A percentile compares a stretch with the other conserved stretches of the same genome.
Conservation (phyloP, 2,797 vertebrate genomes). For the Characodon lateralis region DNA sequence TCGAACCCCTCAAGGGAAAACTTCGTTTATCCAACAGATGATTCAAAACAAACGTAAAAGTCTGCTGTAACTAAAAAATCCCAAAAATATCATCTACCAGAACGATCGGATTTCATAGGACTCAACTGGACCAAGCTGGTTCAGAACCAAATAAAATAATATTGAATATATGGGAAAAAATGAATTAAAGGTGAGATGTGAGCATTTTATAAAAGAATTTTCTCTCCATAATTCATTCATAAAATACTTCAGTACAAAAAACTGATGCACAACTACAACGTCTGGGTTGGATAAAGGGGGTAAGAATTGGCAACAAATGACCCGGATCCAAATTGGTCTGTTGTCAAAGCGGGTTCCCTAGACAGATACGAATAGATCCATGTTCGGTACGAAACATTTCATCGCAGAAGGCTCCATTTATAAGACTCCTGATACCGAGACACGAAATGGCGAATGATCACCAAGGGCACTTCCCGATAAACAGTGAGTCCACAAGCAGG, state of each 20-base stretch:
- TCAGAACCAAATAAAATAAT: not conserved
- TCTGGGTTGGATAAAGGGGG: too few relatives aligned
- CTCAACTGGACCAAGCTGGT: not conserved
- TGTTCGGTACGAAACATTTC: too few relatives aligned
- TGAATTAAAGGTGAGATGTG: not conserved
- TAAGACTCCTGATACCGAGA: too few relatives aligned
- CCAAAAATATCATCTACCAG: not conserved
- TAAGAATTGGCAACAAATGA: too few relatives aligned
- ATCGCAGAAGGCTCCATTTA: too few relatives aligned
- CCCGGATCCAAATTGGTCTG: too few relatives aligned
- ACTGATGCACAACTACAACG: too few relatives aligned
- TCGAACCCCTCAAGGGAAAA: not conserved
- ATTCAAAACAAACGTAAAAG: not conserved
- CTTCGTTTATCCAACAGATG: not conserved
- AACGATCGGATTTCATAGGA: not conserved
- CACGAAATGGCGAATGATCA: too few relatives aligned
- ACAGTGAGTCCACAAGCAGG: not conserved
- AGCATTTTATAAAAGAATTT: not conserved
- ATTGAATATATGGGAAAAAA: not conserved
- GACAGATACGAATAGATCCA: too few relatives aligned
- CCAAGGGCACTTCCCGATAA: too few relatives aligned
- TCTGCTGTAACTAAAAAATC: not conserved
- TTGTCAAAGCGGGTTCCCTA: too few relatives aligned
- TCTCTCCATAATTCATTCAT: not conserved
- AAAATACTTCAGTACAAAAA: not conserved